phyloP scores from a whole-genome alignment of 92 coral and sea anemone species.

The Umimayanthus kanabou region DNA sequence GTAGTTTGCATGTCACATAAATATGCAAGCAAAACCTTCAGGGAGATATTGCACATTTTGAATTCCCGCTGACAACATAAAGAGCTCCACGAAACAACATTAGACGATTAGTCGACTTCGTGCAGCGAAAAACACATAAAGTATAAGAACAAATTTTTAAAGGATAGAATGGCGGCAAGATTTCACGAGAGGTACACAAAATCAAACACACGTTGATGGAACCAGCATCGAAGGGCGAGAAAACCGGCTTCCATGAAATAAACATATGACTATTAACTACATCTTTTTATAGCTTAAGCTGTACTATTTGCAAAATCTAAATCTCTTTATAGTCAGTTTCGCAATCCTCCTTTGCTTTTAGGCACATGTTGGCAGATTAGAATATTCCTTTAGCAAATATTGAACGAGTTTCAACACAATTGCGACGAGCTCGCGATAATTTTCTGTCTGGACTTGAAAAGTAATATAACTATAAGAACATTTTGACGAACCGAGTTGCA shows the following conservation, averaged over 20 bases:
- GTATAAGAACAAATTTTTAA: not conserved
- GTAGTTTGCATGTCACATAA: not conserved
- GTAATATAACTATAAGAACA: not conserved
- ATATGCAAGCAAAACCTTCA: not conserved
- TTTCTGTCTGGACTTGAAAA: not conserved
- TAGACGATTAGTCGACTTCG: not conserved
- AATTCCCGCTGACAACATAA: constrained; percentile 20
- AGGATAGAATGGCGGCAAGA: not conserved
- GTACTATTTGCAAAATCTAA: constrained; percentile 19
- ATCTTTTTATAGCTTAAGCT: constrained; percentile 19
- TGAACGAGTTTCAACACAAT: constrained; percentile 17
- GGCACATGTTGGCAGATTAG: constrained; percentile 4
- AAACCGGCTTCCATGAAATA: constrained; percentile 7
- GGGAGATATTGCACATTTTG: constrained; percentile 7
- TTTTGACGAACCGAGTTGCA: constrained; percentile 21
- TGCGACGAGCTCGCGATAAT: not conserved
- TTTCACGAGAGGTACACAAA: not conserved
- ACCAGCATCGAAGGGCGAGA: not conserved
- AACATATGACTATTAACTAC: not conserved
- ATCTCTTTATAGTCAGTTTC: constrained; percentile 35
- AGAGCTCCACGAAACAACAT: constrained; percentile 22
- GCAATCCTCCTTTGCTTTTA: constrained; percentile 36
- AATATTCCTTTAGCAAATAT: constrained; percentile 27
- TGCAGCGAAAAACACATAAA: constrained; percentile 7
- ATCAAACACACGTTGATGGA: not conserved